Percentiles rank a stretch among this genome's conserved stretches.
Evolutionary conservation across 2,113 vertebrate genomes (phyloP).

Genomic region (Rutilus rutilus): DNA sequence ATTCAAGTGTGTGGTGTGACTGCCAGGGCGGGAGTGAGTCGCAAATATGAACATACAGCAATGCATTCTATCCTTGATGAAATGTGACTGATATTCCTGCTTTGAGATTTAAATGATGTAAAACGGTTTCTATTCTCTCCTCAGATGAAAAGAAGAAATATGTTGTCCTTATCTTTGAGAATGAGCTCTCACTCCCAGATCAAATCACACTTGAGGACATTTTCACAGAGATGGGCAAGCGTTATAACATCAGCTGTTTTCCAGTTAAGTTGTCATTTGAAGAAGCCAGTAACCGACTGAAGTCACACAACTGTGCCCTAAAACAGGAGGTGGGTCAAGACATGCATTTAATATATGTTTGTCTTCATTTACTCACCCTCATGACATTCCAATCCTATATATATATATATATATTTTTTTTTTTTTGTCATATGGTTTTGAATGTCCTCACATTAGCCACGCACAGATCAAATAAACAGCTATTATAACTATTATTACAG

Average conservation of each 20-base stretch:
- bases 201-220: slow-evolving; percentile 81
- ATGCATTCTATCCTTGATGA: background rate
- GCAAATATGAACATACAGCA: background rate
- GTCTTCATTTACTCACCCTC: background rate
- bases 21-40: slow-evolving; percentile 79
- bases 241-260: slow-evolving; percentile 79
- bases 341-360: background rate
- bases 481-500: background rate
- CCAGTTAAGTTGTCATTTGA: slow-evolving; percentile 82
- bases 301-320: slow-evolving; percentile 76
- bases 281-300: slow-evolving; percentile 83
- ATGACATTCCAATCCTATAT: background rate
- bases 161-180: slow-evolving; percentile 85
- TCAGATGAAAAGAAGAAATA: slow-evolving; percentile 81
- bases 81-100: background rate
- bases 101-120: background rate
- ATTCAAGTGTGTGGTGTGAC: slow-evolving; percentile 75
- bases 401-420: too few relatives aligned
- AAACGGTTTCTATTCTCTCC: slow-evolving; percentile 9
- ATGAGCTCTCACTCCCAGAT: slow-evolving; percentile 74
- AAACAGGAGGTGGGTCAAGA: slow-evolving; percentile 57
- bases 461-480: background rate
- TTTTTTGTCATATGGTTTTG: background rate
- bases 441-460: background rate
- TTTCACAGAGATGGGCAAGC: slow-evolving; percentile 78